Conservation (phyloP, 1,140 invertebrate genomes). For the Sarcophaga bullata region DNA sequence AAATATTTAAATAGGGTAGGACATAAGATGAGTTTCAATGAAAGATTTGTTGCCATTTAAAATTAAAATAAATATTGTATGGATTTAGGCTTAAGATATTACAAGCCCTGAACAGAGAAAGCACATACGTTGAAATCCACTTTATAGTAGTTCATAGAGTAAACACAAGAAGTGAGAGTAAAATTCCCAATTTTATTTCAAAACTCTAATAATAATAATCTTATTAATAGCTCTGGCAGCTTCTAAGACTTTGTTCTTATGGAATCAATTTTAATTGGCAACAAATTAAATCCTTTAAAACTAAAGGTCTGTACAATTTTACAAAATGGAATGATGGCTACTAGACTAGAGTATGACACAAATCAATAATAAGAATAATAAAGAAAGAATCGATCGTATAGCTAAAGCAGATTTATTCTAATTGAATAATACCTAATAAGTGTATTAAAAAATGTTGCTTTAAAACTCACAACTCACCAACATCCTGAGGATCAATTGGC, state of each 20-base stretch:
- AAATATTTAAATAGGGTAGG: not conserved
- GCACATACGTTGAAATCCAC: no score
- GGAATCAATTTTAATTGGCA: not conserved
- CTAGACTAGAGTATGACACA: not conserved
- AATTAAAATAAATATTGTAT: no score
- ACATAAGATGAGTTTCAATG: no score
- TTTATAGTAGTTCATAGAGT: no score
- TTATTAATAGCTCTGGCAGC: no score
- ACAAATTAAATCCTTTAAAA: not conserved
- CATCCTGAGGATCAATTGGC: conserved; percentile 56
- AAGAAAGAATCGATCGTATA: not conserved
- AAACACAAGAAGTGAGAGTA: no score
- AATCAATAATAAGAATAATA: not conserved
- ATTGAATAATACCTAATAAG: not conserved
- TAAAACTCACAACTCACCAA: conserved; percentile 62
- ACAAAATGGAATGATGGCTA: not conserved
- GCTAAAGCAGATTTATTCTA: not conserved
- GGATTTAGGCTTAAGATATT: no score
- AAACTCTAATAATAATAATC: no score
- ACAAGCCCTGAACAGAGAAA: no score
- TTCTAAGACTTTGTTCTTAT: no score
- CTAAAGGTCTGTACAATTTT: not conserved
- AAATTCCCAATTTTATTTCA: no score
- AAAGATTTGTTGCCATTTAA: not conserved
- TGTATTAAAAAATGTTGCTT: not conserved